Evolutionary conservation across 1,140 invertebrate genomes (phyloP).

Genomic region (Micrasema minimum): DNA sequence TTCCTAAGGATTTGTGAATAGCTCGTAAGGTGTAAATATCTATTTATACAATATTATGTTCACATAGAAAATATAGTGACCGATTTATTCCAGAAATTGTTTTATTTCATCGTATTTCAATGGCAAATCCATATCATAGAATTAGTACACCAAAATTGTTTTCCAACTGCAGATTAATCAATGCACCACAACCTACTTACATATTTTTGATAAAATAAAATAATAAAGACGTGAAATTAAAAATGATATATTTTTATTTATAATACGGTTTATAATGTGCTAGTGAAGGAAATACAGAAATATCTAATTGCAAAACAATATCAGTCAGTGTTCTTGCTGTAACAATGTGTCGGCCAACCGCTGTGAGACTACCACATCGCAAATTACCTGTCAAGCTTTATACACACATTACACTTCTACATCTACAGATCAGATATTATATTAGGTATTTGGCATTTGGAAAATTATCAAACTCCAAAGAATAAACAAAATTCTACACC

Average conservation of each 20-base stretch:
- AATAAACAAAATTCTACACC: slow-evolving; percentile 1
- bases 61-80: slow-evolving; percentile 41
- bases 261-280: slow-evolving; percentile 37
- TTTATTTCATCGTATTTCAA: slow-evolving; percentile 2
- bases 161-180: too few species aligned
- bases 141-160: too few species aligned
- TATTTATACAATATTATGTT: slow-evolving; percentile 40
- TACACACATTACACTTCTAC: slow-evolving; percentile 9
- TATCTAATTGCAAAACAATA: slow-evolving; percentile 41
- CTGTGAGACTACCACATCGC: slow-evolving; percentile 3
- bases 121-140: too few species aligned
- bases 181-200: too few species aligned
- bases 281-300: slow-evolving; percentile 39
- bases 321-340: slow-evolving; percentile 35
- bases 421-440: slow-evolving; percentile 18
- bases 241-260: slow-evolving; percentile 41
- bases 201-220: slow-evolving; percentile 30
- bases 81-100: slow-evolving; percentile 33
- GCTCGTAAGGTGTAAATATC: slow-evolving; percentile 34
- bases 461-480: slow-evolving; percentile 12
- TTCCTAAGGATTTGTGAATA: slow-evolving; percentile 36
- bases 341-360: neutral
- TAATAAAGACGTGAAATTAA: slow-evolving; percentile 38
- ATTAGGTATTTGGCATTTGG: slow-evolving; percentile 14
- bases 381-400: slow-evolving; percentile 8